phyloP scores from a whole-genome alignment of 1,140 invertebrate genomes.

The Pseudomyrmex dendroicus region DNA sequence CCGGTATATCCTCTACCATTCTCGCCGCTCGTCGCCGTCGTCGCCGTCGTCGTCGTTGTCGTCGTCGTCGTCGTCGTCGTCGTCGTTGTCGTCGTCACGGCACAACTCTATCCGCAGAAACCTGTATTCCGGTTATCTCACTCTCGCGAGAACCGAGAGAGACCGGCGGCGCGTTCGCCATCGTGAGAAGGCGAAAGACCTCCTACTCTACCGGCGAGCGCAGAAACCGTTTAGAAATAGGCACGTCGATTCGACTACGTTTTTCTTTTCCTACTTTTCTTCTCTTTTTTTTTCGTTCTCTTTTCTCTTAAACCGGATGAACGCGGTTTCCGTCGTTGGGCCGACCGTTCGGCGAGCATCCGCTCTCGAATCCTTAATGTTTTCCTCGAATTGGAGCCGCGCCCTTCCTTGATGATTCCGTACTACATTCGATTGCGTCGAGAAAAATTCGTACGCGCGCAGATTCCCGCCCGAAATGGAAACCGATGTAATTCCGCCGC shows the following conservation, averaged over 20 bases:
- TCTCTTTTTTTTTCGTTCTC: constrained; percentile 23
- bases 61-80: too few relatives aligned
- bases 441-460: constrained; percentile 1
- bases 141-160: constrained; percentile 61
- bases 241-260: constrained; percentile 33
- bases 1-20: constrained; percentile 83
- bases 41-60: too few relatives aligned
- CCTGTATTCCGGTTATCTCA: constrained; percentile 83
- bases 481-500: background rate
- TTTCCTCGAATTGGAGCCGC: background rate
- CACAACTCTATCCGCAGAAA: constrained; percentile 82
- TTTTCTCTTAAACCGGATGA: background rate
- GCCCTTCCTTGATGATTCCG: constrained; percentile 1
- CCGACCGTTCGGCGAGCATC: constrained; percentile 8
- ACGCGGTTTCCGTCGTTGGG: constrained; percentile 31
- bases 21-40: constrained; percentile 14
- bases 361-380: constrained; percentile 9
- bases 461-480: background rate
- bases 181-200: constrained; percentile 71
- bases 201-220: constrained; percentile 53
- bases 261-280: constrained; percentile 10
- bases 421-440: background rate
- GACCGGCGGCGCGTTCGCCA: constrained; percentile 55
- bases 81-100: constrained; percentile 68
- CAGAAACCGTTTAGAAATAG: constrained; percentile 66